phyloP scores from a whole-genome alignment of 1,140 invertebrate species.

The Araneus ventricosus region DNA sequence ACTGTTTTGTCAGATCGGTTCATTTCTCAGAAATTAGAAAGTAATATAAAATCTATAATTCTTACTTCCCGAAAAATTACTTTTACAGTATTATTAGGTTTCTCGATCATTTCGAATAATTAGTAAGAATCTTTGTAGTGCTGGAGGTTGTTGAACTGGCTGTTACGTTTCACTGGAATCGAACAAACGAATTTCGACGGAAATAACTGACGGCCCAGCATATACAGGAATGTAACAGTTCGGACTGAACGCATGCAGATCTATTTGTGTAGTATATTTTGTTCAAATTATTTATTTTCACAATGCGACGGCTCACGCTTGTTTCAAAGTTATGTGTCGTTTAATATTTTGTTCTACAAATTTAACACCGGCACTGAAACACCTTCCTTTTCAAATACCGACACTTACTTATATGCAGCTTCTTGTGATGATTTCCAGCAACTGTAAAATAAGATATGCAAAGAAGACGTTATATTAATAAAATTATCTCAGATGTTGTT shows the following conservation, averaged over 20 bases:
- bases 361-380: neutral
- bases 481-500: too few relatives aligned
- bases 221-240: neutral
- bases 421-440: neutral
- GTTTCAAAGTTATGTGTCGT: neutral
- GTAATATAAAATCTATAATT: too few relatives aligned
- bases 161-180: slow-evolving; percentile 37
- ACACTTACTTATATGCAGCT: too few relatives aligned
- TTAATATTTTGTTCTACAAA: neutral
- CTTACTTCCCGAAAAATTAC: too few relatives aligned
- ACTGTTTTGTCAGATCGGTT: too few relatives aligned
- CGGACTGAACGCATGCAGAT: neutral
- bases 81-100: too few relatives aligned
- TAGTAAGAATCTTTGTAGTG: neutral
- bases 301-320: neutral
- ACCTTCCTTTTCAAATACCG: neutral
- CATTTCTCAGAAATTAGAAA: too few relatives aligned
- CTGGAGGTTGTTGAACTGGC: slow-evolving; percentile 11
- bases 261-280: neutral
- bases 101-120: neutral
- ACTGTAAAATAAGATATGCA: neutral
- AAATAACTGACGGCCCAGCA: neutral
- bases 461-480: too few relatives aligned
- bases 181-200: slow-evolving; percentile 21
- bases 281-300: neutral